Conservation (phyloP, 2,888 invertebrate species). For the Drosophila niveifrons region DNA sequence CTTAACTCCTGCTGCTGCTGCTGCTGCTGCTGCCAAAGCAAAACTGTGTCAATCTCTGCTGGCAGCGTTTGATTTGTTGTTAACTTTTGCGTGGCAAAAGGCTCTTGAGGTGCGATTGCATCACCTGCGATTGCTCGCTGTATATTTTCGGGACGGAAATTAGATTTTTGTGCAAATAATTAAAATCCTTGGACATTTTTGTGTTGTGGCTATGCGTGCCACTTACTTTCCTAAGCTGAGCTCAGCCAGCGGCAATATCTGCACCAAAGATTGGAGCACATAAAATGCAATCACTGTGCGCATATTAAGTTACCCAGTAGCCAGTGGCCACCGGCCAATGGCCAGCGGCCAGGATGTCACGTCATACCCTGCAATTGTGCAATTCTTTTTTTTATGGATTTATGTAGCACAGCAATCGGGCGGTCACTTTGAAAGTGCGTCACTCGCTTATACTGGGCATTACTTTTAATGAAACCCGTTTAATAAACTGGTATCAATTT, state of each 20-base stretch:
- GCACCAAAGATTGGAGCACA: slow-evolving; percentile 48
- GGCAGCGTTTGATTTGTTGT: slow-evolving; percentile 66
- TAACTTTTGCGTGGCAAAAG: slow-evolving; percentile 65
- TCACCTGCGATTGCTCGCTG: slow-evolving; percentile 20
- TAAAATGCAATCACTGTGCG: slow-evolving; percentile 67
- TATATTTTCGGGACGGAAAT: slow-evolving; percentile 66
- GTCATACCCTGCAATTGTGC: slow-evolving; percentile 68
- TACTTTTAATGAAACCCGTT: slow-evolving; percentile 57
- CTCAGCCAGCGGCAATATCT: slow-evolving; percentile 43
- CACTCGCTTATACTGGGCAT: slow-evolving; percentile 31
- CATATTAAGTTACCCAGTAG: slow-evolving; percentile 63
- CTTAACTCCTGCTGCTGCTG: not conserved
- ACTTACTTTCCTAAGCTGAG: slow-evolving; percentile 51
- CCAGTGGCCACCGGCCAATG: slow-evolving; percentile 8
- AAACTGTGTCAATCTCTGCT: slow-evolving; percentile 71
- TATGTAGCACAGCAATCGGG: slow-evolving; percentile 17
- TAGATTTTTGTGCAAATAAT: slow-evolving; percentile 72
- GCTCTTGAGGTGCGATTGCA: slow-evolving; percentile 22
- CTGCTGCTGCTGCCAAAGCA: slow-evolving; percentile 34
- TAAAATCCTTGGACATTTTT: slow-evolving; percentile 68
- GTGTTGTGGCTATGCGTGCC: slow-evolving; percentile 22
- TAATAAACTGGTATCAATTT: slow-evolving; percentile 62
- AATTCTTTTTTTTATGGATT: slow-evolving; percentile 34
- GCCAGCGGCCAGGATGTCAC: slow-evolving; percentile 67
- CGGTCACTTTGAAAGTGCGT: slow-evolving; percentile 62